Evolutionary conservation across 2,888 invertebrate genomes (phyloP), one percentile per base, ranked within the genome.

Genomic region (Pteria penguin): DNA sequence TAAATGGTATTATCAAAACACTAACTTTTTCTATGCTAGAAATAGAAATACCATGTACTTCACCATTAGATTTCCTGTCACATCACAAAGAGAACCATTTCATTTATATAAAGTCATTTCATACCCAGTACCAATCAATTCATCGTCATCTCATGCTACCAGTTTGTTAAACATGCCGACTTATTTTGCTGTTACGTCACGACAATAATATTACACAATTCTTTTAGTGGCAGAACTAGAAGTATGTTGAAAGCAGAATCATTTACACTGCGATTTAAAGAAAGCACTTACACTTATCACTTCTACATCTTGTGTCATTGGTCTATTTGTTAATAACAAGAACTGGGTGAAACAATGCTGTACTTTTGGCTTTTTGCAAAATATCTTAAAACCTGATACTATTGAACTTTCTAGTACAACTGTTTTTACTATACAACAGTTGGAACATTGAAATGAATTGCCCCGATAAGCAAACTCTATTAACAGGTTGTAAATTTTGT

Each of bases 141-240:
- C 54, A 14, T 71, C 75, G n/a, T 80, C 82, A 18, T 22, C 32
- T 11, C 79, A 79, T 75, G 82, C 79, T 22, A 76, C 80, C 22
- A 77, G 80, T n/a, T 29, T 76, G 11, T 32, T 79, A 5, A 45
- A 76, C 57, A 5, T 79, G 18, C 75, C 82, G 31, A 45, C 61
- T 24, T 75, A 75, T 31, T 29, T 78, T 61, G 78, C 72, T 4
- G 52, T 77, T 24, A 78, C 68, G 27, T 22, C n/a, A n/a, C n/a
- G n/a, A n/a, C n/a, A n/a, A n/a, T n/a, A n/a, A n/a, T n/a, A n/a
- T n/a, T n/a, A n/a, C n/a, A n/a, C n/a, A n/a, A n/a, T n/a, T n/a
- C n/a, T n/a, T n/a, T n/a, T n/a, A n/a, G n/a, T n/a, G n/a, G n/a
- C n/a, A n/a, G n/a, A n/a, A n/a, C n/a, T n/a, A n/a, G n/a, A n/a